Conservation (phyloP, 2,113 vertebrate species). For the Astur gentilis region DNA sequence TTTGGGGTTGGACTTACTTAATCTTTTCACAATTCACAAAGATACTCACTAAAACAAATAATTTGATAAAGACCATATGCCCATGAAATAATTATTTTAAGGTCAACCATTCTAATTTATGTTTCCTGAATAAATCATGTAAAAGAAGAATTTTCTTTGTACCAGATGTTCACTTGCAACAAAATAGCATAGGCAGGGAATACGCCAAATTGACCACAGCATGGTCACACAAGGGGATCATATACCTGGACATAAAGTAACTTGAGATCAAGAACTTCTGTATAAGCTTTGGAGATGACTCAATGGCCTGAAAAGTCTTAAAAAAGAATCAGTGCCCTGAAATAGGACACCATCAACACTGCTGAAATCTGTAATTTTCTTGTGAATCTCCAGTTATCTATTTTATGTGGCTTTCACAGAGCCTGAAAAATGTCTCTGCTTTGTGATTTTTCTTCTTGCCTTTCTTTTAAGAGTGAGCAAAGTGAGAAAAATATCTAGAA, state of each 20-base stretch:
- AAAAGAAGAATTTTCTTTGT: not conserved
- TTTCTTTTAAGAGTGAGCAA: not conserved
- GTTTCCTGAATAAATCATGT: not conserved
- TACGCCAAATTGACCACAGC: not conserved
- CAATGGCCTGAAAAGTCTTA: not conserved
- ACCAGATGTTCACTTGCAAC: not conserved
- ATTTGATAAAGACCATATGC: not conserved
- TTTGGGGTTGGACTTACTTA: not conserved
- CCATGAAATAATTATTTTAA: not conserved
- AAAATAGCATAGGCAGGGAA: not conserved
- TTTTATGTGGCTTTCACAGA: not conserved
- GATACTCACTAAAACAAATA: not conserved
- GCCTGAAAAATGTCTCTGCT: not conserved
- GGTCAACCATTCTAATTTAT: not conserved
- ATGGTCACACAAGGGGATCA: not conserved
- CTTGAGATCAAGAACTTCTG: not conserved
- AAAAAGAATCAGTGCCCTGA: not conserved
- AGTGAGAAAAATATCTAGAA: not conserved
- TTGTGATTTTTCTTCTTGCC: not conserved
- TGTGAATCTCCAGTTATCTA: not conserved
- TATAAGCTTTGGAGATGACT: not conserved
- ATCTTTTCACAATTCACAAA: not conserved
- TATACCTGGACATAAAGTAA: not conserved
- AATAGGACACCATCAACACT: not conserved
- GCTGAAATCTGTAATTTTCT: not conserved